Conservation (phyloP, 2,888 invertebrate genomes). For the Tiliacea aurago region DNA sequence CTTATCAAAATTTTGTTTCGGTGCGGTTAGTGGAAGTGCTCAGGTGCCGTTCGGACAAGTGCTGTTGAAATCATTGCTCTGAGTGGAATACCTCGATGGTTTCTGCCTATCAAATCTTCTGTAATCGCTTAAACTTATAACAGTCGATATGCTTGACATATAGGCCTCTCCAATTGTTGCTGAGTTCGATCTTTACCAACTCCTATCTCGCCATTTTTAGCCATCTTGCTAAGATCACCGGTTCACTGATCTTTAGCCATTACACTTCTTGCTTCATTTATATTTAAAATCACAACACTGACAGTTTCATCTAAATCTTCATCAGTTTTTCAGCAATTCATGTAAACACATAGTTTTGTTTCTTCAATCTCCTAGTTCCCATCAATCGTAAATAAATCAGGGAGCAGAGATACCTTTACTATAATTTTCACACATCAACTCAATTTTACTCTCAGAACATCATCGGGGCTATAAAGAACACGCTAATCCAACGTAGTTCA, state of each 20-base stretch:
- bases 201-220: not conserved
- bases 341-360: slow-evolving; percentile 20
- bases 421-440: slow-evolving; percentile 46
- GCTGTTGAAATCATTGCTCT: too few species aligned
- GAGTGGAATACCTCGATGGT: too few species aligned
- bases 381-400: slow-evolving; percentile 42
- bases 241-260: not conserved
- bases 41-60: too few species aligned
- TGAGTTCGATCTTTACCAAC: not conserved
- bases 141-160: not conserved
- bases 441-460: slow-evolving; percentile 20
- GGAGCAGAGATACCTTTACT: slow-evolving; percentile 20
- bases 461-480: slow-evolving; percentile 37
- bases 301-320: slow-evolving; percentile 25
- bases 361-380: slow-evolving; percentile 15
- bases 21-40: too few species aligned
- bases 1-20: too few species aligned
- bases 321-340: slow-evolving; percentile 18
- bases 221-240: not conserved
- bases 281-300: slow-evolving; percentile 19
- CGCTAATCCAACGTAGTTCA: not conserved
- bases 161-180: not conserved
- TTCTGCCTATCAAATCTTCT: not conserved
- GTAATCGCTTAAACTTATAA: not conserved
- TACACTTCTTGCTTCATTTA: not conserved